phyloP scores from a whole-genome alignment of 2,888 invertebrate genomes.

The Ormyrus thymus region DNA sequence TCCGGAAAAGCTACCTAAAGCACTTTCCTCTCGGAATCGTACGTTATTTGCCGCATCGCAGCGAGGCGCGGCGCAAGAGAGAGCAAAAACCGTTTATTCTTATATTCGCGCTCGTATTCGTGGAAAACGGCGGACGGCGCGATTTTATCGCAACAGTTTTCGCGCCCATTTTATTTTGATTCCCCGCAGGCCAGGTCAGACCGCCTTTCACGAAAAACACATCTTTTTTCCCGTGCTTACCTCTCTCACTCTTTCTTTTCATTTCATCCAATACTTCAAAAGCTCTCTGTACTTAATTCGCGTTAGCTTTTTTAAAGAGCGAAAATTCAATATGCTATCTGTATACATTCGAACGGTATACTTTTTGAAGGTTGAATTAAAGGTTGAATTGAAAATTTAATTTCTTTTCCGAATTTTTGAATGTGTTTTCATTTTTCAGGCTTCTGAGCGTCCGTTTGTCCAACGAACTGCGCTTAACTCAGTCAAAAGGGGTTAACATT shows the following conservation, averaged over 20 bases:
- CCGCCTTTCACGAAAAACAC: background rate
- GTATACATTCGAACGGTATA: background rate
- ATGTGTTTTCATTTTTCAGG: background rate
- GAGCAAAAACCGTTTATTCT: constrained; percentile 17
- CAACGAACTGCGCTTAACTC: background rate
- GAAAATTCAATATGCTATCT: background rate
- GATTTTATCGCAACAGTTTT: constrained; percentile 45
- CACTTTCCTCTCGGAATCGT: too few species aligned
- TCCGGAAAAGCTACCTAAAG: too few species aligned
- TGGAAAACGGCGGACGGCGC: background rate
- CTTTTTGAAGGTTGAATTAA: background rate
- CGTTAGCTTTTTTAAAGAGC: too few species aligned
- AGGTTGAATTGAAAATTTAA: background rate
- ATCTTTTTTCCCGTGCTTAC: constrained; percentile 21
- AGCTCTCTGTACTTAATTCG: constrained; percentile 26
- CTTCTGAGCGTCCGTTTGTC: background rate
- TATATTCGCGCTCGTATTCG: background rate
- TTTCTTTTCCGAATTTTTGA: background rate
- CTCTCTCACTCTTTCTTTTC: constrained; percentile 20
- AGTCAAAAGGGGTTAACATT: constrained; percentile 14
- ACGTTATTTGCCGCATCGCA: background rate
- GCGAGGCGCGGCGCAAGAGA: background rate
- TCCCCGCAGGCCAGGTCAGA: constrained; percentile 1
- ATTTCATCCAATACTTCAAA: constrained; percentile 32
- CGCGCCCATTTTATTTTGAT: constrained; percentile 47